These are phyloP conservation scores for Myotis myotis DNA, from an alignment of 2,797 vertebrate genomes.

Conservation along the genomic window DNA sequence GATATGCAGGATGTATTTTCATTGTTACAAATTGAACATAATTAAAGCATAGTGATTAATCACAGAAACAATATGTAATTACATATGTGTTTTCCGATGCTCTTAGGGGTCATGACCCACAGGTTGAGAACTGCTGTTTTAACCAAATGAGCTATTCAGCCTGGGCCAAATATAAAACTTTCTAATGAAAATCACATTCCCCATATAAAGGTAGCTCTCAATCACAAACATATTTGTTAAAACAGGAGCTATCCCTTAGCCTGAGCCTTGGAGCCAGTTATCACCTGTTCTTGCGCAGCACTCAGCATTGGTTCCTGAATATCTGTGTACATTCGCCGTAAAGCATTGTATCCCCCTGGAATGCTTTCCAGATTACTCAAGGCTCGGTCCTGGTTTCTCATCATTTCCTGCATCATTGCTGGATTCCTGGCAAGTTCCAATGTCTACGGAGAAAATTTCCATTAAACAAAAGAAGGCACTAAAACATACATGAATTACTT, in stretches of 20 bases:
- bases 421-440: slow-evolving; percentile 89
- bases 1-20: too few relatives aligned
- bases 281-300: slow-evolving; percentile 90
- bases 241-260: not conserved
- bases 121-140: not conserved
- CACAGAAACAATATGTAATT: too few relatives aligned
- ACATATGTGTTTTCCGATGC: too few relatives aligned
- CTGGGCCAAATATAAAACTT: not conserved
- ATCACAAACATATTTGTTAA: not conserved
- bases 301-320: slow-evolving; percentile 90
- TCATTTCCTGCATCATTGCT: slow-evolving; percentile 91
- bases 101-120: too few relatives aligned
- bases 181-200: not conserved
- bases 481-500: slow-evolving; percentile 2
- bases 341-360: slow-evolving; percentile 89
- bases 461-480: slow-evolving; percentile 26
- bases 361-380: slow-evolving; percentile 90
- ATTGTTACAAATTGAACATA: too few relatives aligned
- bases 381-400: slow-evolving; percentile 89
- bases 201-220: not conserved
- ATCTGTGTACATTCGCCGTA: slow-evolving; percentile 89
- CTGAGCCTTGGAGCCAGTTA: not conserved
- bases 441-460: slow-evolving; percentile 80
- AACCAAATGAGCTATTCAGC: not conserved
- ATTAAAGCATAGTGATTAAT: too few relatives aligned